Evolutionary conservation across 2,888 invertebrate genomes (phyloP).

Genomic region (Acanthosepion lycidas): DNA sequence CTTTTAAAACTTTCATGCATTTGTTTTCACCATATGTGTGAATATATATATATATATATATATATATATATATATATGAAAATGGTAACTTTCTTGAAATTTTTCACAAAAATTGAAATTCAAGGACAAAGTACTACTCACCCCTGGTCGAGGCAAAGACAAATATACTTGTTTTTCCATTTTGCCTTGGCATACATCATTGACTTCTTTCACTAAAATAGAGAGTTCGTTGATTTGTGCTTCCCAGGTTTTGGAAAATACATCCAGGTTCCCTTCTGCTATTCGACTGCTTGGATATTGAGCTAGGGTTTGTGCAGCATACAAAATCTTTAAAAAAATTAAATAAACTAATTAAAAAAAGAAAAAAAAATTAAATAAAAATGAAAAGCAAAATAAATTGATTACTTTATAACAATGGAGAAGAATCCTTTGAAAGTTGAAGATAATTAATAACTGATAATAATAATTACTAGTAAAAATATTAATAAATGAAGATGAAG

Average conservation of each 20-base stretch:
- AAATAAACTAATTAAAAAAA: not conserved
- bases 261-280: slow-evolving; percentile 95
- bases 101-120: too few species aligned
- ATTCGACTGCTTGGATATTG: slow-evolving; percentile 94
- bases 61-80: too few species aligned
- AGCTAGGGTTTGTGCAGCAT: slow-evolving; percentile 92
- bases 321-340: slow-evolving; percentile 80
- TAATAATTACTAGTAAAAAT: not conserved
- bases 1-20: too few species aligned
- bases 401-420: not conserved
- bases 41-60: too few species aligned
- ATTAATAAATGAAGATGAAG: too few species aligned
- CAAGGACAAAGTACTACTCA: slow-evolving; percentile 75
- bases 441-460: not conserved
- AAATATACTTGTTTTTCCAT: slow-evolving; percentile 88
- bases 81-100: too few species aligned
- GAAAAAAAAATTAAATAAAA: not conserved
- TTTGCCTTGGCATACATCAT: slow-evolving; percentile 83
- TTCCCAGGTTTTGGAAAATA: slow-evolving; percentile 82
- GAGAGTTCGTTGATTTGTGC: slow-evolving; percentile 94
- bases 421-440: not conserved
- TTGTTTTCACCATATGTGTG: too few species aligned
- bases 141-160: slow-evolving; percentile 95
- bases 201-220: slow-evolving; percentile 89
- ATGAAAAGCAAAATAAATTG: not conserved